Percentiles rank a stretch among this genome's conserved stretches.
phyloP scores from a whole-genome alignment of 2,797 vertebrate species.

The Sus cebifrons region DNA sequence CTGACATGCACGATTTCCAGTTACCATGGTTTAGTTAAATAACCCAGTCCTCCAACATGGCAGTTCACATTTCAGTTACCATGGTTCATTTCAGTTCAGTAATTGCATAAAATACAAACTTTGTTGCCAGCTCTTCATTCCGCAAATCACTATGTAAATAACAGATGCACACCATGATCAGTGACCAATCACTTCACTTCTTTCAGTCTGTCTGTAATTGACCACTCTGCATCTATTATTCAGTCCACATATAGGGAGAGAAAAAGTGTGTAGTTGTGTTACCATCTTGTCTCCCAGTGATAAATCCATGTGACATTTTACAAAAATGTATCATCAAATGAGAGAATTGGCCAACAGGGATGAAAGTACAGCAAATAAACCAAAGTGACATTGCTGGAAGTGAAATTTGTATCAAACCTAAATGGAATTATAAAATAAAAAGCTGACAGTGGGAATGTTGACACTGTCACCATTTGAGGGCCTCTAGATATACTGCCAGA shows the following conservation, averaged over 20 bases:
- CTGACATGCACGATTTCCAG: conserved; percentile 27
- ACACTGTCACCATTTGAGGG: background rate
- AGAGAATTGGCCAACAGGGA: conserved; percentile 6
- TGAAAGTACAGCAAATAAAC: conserved; percentile 24
- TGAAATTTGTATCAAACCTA: background rate
- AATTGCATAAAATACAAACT: conserved; percentile 22
- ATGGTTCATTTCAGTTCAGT: conserved; percentile 40
- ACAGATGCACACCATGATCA: background rate
- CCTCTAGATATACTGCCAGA: background rate
- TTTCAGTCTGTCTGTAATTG: background rate
- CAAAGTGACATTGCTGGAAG: background rate
- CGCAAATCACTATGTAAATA: conserved; percentile 3
- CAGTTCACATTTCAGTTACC: conserved; percentile 37
- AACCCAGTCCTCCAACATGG: background rate
- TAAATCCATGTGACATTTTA: conserved; percentile 30
- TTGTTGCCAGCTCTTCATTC: conserved; percentile 33
- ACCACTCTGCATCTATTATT: background rate
- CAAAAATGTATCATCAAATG: background rate
- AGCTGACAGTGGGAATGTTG: background rate
- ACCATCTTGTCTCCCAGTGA: background rate
- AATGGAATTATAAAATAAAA: conserved; percentile 9
- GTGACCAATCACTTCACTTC: background rate
- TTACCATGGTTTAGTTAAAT: conserved; percentile 61
- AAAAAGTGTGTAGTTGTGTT: background rate
- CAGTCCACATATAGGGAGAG: background rate